Evolutionary conservation across 2,797 vertebrate genomes (phyloP).

Genomic region (Carapus acus): DNA sequence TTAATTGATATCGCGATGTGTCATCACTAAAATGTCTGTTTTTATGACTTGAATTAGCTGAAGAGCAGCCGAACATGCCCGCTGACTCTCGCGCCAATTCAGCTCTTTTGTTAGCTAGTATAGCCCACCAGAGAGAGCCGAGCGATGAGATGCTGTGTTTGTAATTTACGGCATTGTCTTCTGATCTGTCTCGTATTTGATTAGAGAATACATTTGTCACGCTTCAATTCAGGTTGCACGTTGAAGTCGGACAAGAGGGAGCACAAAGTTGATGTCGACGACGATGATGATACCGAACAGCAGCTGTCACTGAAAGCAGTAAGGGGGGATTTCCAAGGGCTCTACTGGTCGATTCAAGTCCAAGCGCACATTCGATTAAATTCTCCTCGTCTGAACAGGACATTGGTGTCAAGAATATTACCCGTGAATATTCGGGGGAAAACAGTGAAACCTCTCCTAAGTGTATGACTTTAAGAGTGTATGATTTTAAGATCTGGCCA

Average conservation of each 20-base stretch:
- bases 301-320: slow-evolving; percentile 79
- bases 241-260: slow-evolving; percentile 73
- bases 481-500: too few species aligned
- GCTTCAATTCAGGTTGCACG: slow-evolving; percentile 63
- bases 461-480: too few species aligned
- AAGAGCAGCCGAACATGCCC: slow-evolving; percentile 1
- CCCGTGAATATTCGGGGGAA: too few species aligned
- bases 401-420: not conserved
- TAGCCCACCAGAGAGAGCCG: slow-evolving; percentile 44
- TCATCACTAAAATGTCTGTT: not conserved
- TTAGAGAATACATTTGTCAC: not conserved
- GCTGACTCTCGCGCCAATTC: slow-evolving; percentile 46
- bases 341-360: fast-evolving
- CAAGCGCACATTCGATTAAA: too few species aligned
- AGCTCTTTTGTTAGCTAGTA: slow-evolving; percentile 63
- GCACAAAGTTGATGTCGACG: slow-evolving; percentile 72
- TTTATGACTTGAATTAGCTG: not conserved
- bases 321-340: slow-evolving; percentile 29
- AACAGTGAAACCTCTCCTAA: too few species aligned
- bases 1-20: not conserved
- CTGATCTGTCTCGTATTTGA: not conserved
- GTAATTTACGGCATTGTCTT: not conserved
- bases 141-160: not conserved
- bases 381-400: not conserved
- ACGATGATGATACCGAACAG: slow-evolving; percentile 76